These are phyloP conservation scores for Macrophya alboannulata DNA, from an alignment of 2,888 invertebrate species.

Conservation along the genomic window DNA sequence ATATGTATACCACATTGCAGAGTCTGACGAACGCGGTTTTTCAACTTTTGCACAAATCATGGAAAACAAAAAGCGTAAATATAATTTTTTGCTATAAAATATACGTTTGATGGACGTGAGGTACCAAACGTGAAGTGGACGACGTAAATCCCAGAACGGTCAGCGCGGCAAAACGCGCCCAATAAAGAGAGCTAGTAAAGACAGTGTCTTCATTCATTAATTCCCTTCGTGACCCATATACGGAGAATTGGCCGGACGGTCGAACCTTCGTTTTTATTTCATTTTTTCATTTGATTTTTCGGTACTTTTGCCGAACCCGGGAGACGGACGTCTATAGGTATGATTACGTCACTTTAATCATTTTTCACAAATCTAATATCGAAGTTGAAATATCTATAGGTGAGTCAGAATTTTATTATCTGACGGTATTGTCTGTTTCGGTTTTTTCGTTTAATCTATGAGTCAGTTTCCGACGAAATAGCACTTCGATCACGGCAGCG, in stretches of 20 bases:
- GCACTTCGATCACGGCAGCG: not conserved
- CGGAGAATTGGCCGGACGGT: conserved; percentile 64
- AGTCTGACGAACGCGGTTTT: not conserved
- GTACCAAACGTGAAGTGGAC: not conserved
- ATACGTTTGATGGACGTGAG: not conserved
- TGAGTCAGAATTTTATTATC: conserved; percentile 12
- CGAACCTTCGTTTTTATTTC: conserved; percentile 15
- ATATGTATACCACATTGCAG: not conserved
- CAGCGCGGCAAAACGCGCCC: conserved; percentile 15
- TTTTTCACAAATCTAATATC: not conserved
- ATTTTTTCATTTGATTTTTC: conserved; percentile 41
- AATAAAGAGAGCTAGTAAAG: conserved; percentile 54
- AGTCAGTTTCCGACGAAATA: conserved; percentile 24
- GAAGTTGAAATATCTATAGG: not conserved
- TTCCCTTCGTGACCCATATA: conserved; percentile 70
- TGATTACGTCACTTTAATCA: not conserved
- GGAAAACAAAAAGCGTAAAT: no score
- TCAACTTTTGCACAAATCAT: no score
- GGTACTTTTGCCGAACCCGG: conserved; percentile 23
- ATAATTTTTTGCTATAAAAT: not conserved
- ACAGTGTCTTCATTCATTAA: conserved; percentile 72
- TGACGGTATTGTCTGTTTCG: not conserved
- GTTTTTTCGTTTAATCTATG: conserved; percentile 10
- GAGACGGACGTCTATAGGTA: not conserved
- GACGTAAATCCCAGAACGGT: conserved; percentile 36